phyloP scores from a whole-genome alignment of 2,113 vertebrate species.

The Fulica atra region DNA sequence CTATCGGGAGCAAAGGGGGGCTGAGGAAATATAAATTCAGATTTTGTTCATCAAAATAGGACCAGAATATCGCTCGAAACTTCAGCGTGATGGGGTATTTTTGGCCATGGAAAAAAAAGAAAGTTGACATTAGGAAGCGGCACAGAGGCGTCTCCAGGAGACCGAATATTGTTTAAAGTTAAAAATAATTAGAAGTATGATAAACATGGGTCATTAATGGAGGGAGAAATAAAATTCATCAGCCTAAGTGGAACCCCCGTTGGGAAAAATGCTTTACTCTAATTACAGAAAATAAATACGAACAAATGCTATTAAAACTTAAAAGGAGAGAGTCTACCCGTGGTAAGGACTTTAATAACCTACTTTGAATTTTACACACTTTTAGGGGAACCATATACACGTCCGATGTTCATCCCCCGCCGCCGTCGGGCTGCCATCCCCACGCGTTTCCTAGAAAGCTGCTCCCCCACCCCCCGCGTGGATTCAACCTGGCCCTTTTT shows the following conservation, averaged over 20 bases:
- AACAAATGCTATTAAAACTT: constrained; percentile 71
- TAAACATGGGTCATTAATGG: constrained; percentile 83
- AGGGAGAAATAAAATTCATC: constrained; percentile 82
- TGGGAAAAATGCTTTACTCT: constrained; percentile 80
- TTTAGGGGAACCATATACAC: not conserved
- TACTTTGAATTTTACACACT: constrained; percentile 15
- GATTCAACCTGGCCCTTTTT: not conserved
- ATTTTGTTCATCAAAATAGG: not conserved
- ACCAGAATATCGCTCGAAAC: rapidly evolving
- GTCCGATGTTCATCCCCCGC: not conserved
- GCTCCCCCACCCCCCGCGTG: no score
- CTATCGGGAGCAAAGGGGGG: not conserved
- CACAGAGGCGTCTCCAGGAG: constrained; percentile 17
- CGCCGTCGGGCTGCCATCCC: not conserved
- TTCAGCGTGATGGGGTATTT: rapidly evolving
- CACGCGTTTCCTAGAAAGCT: not conserved
- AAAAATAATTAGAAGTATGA: constrained; percentile 83
- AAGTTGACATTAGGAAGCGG: not conserved
- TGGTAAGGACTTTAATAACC: constrained; percentile 35
- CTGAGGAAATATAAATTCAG: not conserved
- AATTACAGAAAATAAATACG: constrained; percentile 80
- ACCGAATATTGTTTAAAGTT: constrained; percentile 79
- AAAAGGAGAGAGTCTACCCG: constrained; percentile 11
- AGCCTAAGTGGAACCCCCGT: constrained; percentile 81
- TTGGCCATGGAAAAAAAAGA: not conserved